phyloP scores from a whole-genome alignment of 2,113 vertebrate species.

The Cheilinus undulatus region DNA sequence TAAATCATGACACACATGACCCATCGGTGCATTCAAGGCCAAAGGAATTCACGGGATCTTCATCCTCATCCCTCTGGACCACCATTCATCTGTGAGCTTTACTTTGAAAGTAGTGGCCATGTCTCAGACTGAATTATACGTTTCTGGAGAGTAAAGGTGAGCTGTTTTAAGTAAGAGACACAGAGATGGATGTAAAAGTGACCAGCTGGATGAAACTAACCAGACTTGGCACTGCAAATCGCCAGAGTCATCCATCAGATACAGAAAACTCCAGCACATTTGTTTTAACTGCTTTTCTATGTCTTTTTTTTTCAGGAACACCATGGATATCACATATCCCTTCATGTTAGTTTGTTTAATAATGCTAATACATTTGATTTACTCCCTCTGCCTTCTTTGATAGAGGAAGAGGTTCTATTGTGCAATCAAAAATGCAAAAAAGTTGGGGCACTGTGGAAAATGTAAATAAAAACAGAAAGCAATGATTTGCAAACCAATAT shows the following conservation, averaged over 20 bases:
- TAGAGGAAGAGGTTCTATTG: no score
- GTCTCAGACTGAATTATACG: conserved; percentile 43
- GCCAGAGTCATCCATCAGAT: conserved; percentile 54
- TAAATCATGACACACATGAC: conserved; percentile 49
- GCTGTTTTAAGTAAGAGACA: conserved; percentile 31
- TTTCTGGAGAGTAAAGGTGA: conserved; percentile 40
- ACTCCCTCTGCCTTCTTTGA: not conserved
- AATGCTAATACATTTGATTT: conserved; percentile 9
- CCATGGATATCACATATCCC: conserved; percentile 28
- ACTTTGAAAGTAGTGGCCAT: conserved; percentile 43
- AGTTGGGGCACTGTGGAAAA: no score
- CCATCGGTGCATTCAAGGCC: conserved; percentile 38
- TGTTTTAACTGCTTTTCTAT: conserved; percentile 38
- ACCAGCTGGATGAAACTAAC: conserved; percentile 62
- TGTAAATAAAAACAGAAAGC: no score
- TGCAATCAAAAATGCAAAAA: no score
- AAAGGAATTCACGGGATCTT: conserved; percentile 47
- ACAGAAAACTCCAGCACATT: conserved; percentile 23
- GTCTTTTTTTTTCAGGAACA: conserved; percentile 48
- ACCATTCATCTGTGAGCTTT: conserved; percentile 37
- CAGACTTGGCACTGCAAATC: conserved; percentile 60
- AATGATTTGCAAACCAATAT: no score
- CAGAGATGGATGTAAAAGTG: conserved; percentile 44
- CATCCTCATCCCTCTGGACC: not conserved
- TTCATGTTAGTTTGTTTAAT: conserved; percentile 4